These are phyloP conservation scores for Yoshiicerus persimilis DNA, from an alignment of 1,140 invertebrate genomes.

Conservation along the genomic window DNA sequence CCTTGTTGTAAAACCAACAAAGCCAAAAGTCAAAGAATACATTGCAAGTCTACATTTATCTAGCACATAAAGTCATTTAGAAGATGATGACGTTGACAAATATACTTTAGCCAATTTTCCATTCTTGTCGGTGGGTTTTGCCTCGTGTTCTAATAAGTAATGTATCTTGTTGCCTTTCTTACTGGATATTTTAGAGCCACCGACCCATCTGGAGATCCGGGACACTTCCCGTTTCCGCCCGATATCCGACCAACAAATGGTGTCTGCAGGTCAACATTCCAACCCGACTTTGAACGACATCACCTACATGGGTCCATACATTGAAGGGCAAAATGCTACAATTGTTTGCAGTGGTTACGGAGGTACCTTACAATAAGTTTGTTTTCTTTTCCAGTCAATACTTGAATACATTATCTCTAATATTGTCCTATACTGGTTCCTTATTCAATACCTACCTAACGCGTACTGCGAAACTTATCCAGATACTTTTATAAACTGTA, in stretches of 20 bases:
- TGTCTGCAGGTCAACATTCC: constrained; percentile 30
- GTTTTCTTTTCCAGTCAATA: not conserved
- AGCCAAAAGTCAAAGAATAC: not conserved
- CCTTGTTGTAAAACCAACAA: not conserved
- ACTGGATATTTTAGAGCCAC: constrained; percentile 46
- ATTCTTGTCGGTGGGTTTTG: not conserved
- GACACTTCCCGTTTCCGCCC: constrained; percentile 42
- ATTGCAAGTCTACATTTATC: not conserved
- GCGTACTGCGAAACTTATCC: too few relatives aligned
- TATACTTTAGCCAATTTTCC: not conserved
- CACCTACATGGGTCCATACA: constrained; percentile 47
- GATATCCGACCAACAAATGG: constrained; percentile 47
- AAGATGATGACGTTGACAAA: constrained; percentile 16
- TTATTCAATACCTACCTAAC: not conserved
- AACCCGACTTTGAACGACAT: constrained; percentile 37
- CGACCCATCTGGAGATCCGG: constrained; percentile 48
- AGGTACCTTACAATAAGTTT: constrained; percentile 26
- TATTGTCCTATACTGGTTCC: not conserved
- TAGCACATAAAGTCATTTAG: not conserved
- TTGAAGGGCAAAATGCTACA: constrained; percentile 46
- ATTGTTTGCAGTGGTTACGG: constrained; percentile 42
- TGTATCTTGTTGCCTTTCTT: not conserved
- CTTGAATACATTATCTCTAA: not conserved
- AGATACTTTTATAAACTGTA: not conserved
- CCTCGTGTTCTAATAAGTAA: not conserved